Conservation (phyloP, 2,888 invertebrate species). For the Megastigmus dorsalis region DNA sequence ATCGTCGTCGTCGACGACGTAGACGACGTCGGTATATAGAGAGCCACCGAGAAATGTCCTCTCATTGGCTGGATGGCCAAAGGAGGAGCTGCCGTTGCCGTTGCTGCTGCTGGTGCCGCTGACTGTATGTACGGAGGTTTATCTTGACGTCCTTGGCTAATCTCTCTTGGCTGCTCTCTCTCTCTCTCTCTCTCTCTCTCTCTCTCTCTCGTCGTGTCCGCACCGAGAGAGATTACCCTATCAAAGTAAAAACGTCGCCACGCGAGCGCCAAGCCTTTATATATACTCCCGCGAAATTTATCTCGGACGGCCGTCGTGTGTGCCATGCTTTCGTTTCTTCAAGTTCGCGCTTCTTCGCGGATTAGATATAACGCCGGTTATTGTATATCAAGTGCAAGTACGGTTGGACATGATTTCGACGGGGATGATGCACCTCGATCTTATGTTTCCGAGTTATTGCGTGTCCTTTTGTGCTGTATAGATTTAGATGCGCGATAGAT, state of each 20-base stretch:
- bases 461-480: too few species aligned
- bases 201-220: background rate
- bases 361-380: too few species aligned
- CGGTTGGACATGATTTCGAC: too few species aligned
- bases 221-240: background rate
- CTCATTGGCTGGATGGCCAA: constrained; percentile 57
- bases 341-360: background rate
- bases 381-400: too few species aligned
- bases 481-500: too few species aligned
- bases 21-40: background rate
- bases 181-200: background rate
- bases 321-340: background rate
- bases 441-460: too few species aligned
- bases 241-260: background rate
- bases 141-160: constrained; percentile 74
- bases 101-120: constrained; percentile 59
- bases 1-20: constrained; percentile 27
- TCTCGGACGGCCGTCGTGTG: background rate
- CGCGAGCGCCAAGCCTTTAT: too few species aligned
- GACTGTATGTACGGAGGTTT: constrained; percentile 62
- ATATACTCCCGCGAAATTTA: background rate
- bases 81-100: constrained; percentile 55
- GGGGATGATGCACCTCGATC: too few species aligned
- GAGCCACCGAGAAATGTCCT: constrained; percentile 41
- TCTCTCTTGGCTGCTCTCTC: constrained; percentile 59